These are phyloP conservation scores for Tribolium madens DNA, from an alignment of 1,140 invertebrate genomes.

Conservation along the genomic window DNA sequence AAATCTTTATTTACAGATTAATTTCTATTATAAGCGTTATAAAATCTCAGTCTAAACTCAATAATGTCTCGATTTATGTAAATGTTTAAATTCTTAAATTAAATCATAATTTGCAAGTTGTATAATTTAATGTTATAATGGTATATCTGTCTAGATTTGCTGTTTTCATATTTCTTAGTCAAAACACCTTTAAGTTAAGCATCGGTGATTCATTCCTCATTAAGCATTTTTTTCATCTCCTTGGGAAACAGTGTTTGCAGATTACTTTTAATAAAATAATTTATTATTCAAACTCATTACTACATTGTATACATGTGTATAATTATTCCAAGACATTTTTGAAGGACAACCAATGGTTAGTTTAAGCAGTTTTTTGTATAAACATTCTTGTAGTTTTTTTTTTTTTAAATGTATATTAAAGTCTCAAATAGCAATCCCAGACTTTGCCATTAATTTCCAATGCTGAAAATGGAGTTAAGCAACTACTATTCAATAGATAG, in stretches of 20 bases:
- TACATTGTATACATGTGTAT: too few relatives aligned
- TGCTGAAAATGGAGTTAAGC: neutral
- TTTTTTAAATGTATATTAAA: neutral
- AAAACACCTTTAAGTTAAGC: too few relatives aligned
- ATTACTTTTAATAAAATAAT: too few relatives aligned
- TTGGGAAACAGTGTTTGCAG: too few relatives aligned
- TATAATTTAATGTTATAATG: neutral
- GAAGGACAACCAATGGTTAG: neutral
- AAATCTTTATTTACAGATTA: neutral
- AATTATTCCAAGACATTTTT: neutral
- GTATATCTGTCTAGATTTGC: too few relatives aligned
- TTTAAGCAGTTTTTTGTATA: neutral
- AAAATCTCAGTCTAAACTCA: neutral
- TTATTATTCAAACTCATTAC: too few relatives aligned
- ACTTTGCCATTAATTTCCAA: neutral
- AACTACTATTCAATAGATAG: neutral
- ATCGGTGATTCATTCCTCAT: too few relatives aligned
- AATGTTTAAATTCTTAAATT: neutral
- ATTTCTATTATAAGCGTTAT: neutral
- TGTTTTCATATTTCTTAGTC: too few relatives aligned
- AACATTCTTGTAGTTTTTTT: neutral
- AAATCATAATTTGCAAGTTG: neutral
- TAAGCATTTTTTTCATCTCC: too few relatives aligned
- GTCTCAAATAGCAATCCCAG: neutral
- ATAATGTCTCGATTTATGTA: neutral